Conservation (phyloP, 2,113 vertebrate genomes). For the Chloropsis hardwickii region DNA sequence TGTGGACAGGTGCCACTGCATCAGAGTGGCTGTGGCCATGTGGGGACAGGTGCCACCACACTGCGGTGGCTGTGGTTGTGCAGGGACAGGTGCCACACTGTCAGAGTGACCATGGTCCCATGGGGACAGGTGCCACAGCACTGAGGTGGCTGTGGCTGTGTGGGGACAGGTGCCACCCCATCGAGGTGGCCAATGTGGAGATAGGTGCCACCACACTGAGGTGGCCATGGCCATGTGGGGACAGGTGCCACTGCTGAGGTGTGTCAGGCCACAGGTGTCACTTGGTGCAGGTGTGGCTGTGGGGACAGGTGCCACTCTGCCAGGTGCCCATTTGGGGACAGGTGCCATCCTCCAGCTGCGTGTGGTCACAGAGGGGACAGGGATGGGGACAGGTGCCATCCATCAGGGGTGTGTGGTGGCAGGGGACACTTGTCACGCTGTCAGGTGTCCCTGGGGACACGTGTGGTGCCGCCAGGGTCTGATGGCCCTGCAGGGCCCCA, state of each 20-base stretch:
- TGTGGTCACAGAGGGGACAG: neutral
- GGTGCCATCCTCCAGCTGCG: neutral
- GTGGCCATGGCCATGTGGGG: accelerated
- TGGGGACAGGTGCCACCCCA: accelerated
- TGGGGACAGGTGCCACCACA: neutral
- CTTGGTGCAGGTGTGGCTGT: neutral
- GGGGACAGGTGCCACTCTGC: neutral
- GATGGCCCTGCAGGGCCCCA: neutral
- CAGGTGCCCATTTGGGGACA: neutral
- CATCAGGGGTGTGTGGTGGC: neutral
- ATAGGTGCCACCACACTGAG: accelerated
- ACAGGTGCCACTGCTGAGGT: neutral
- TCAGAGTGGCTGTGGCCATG: neutral
- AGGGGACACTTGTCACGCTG: neutral
- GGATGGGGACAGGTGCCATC: neutral
- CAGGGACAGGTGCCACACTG: accelerated
- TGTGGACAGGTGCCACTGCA: too few relatives aligned
- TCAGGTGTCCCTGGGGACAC: accelerated
- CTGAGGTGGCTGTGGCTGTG: accelerated
- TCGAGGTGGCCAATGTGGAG: too few relatives aligned
- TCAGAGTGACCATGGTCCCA: accelerated
- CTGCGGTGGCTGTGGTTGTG: accelerated
- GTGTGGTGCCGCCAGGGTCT: accelerated
- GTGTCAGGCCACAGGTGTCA: neutral
- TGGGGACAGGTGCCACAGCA: neutral